Base-by-base conservation (phyloP, 35 echinoderm and acorn worm genomes). In the Heliocidaris erythrogramma region DNA sequence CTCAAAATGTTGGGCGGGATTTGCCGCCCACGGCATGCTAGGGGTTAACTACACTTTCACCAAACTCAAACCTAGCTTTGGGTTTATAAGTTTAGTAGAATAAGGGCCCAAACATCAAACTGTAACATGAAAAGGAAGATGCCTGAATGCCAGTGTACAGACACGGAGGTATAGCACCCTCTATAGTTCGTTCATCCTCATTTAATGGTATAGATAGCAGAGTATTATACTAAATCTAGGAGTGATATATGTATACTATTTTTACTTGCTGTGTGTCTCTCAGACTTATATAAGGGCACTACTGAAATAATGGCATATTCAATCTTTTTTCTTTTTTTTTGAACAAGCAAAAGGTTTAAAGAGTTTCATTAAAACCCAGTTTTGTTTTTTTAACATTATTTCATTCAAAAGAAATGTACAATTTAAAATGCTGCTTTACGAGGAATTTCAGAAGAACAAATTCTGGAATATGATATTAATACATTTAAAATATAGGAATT, bases 391-490 rank as follows among this genome's bases (percentile, higher is more conserved):
- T 78, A 24, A n/a, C 21, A 78, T 17, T 89, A 89, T 32, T 89
- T 89, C 31, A 89, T 14, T n/a, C 30, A 12, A 32, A 87, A 12
- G 14, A 89, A 17, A 42, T 42, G 35, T 42, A 42, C 35, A 42
- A 42, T 42, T 42, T 42, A 42, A 42, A 42, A 47, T 89, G 87
- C 47, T 47, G 31, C 31, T 89, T 86, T 29, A 18, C 29, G 85
- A 86, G 31, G n/a, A n/a, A n/a, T n/a, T n/a, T n/a, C n/a, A n/a
- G n/a, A 88, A 86, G 3, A 89, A 89, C 31, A 89, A 89, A 47
- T 89, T 2, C 47, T 13, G 8, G 87, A 42, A 88, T 24, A 27
- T 69, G 10, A 89, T 17, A 89, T 89, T 89, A 13, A 32, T 27
- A 47, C 87, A 89, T 48, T 89, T 5, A 27, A 89, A 32, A 89